Evolutionary conservation across 2,888 invertebrate species (phyloP), one percentile per base, ranked within the genome.

Genomic region (Emmelina monodactyla): DNA sequence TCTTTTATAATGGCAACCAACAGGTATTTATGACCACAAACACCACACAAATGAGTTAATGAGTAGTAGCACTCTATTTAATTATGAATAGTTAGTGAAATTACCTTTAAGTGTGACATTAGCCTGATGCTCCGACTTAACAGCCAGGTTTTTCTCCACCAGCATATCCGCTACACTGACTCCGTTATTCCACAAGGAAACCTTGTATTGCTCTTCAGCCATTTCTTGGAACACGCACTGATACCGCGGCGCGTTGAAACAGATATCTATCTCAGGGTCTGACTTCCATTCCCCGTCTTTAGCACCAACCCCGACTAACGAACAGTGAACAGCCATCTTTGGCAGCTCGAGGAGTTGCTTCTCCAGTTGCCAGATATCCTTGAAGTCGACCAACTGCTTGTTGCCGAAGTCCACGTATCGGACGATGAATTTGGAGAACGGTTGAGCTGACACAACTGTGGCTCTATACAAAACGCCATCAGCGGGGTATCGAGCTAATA

Each of bases 331-430:
- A 0, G 89, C 89, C 82, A 90, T 87, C 34, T 83, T 84, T 0
- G 91, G 89, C 13, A 89, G 58, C 2, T 76, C 73, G 60, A 87
- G 79, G 40, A 89, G 83, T 39, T 85, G 82, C 31, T 75, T 80
- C 46, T 91, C 88, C 38, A 90, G 70, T 33, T 85, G 84, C 84
- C 87, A 91, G 14, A 91, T 83, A 47, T 88, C 86, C 39, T 70
- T 79, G 0, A 76, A 71, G 31, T 83, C 82, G 0, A 90, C 86
- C 0, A 83, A 68, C 28, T 86, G 84, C 37, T 82, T 82, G 51
- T 90, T 91, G 2, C 92, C 92, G 48, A 88, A 90, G 62, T 92
- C 92, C 1, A 92, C 82, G 52, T 88, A 91, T 15, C 84, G 81
- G 0, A 92, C 88, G 37, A 85, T 82, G 57, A 85, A 86, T 46